Evolutionary conservation across 1,140 invertebrate genomes (phyloP).

Genomic region (Trichonephila inaurata): DNA sequence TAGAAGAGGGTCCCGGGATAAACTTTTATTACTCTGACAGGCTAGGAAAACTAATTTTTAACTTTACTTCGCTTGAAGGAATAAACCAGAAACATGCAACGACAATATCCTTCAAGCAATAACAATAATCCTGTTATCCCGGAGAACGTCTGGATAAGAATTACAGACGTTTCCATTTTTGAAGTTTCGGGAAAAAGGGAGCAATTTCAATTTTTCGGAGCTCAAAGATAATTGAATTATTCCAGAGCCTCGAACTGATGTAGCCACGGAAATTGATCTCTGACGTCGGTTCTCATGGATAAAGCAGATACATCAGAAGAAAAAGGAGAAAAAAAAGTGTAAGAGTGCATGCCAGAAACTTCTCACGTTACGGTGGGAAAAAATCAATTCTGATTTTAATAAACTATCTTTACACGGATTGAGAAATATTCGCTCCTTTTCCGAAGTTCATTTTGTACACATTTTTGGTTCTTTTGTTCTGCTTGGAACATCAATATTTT

Average conservation of each 20-base stretch:
- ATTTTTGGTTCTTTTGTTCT: slow-evolving; percentile 3
- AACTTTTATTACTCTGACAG: slow-evolving; percentile 39
- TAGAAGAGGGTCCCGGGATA: background rate
- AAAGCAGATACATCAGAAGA: slow-evolving; percentile 25
- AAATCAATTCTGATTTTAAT: slow-evolving; percentile 49
- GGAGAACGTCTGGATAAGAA: slow-evolving; percentile 31
- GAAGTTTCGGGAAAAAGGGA: slow-evolving; percentile 31
- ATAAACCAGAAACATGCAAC: background rate
- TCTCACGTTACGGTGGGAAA: background rate
- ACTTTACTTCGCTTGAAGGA: slow-evolving; percentile 25
- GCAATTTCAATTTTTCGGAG: slow-evolving; percentile 48
- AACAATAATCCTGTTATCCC: slow-evolving; percentile 45
- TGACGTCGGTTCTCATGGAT: background rate
- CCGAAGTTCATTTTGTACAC: background rate
- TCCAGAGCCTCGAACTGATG: slow-evolving; percentile 1
- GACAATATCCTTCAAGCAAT: slow-evolving; percentile 55
- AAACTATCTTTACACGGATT: slow-evolving; percentile 31
- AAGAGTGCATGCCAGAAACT: background rate
- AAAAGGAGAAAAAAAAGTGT: background rate
- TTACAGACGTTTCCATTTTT: slow-evolving; percentile 48
- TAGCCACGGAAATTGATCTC: slow-evolving; percentile 30
- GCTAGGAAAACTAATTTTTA: slow-evolving; percentile 45
- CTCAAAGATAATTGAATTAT: slow-evolving; percentile 51
- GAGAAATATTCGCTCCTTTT: background rate
- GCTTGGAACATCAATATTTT: background rate